A percentile compares a stretch with the other conserved stretches of the same genome.
Conservation (phyloP, 2,797 vertebrate species). For the Tinamus major region DNA sequence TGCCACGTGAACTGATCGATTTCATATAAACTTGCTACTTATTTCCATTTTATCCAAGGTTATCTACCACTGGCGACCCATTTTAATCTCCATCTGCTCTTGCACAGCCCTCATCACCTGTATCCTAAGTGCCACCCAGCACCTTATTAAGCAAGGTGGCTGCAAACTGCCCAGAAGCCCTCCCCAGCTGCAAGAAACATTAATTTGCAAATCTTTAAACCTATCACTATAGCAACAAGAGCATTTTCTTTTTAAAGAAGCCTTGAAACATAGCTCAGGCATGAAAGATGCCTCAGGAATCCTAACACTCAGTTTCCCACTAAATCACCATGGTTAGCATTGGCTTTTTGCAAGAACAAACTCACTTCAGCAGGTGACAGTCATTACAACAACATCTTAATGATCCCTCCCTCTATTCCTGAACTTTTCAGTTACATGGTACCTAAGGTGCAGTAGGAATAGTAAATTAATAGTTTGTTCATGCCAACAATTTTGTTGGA, state of each 20-base stretch:
- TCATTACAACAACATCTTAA: not conserved
- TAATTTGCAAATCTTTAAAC: not conserved
- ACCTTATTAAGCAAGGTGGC: not conserved
- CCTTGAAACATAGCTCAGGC: not conserved
- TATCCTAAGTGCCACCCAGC: not conserved
- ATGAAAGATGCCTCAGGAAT: not conserved
- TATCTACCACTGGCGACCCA: not conserved
- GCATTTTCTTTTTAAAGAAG: not conserved
- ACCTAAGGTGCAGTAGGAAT: not conserved
- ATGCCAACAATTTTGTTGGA: not conserved
- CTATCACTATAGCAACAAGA: not conserved
- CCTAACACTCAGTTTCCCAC: not conserved
- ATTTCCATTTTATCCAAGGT: constrained; percentile 18
- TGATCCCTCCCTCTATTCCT: not conserved
- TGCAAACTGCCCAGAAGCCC: not conserved
- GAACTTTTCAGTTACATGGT: not conserved
- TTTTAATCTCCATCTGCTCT: not conserved
- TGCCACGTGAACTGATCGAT: constrained; percentile 20
- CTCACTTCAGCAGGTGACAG: not conserved
- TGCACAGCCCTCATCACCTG: not conserved
- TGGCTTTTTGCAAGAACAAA: not conserved
- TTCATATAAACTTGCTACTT: constrained; percentile 38
- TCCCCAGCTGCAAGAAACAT: not conserved
- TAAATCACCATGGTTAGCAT: not conserved
- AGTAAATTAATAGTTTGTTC: not conserved